These are phyloP conservation scores for Exocentrus adspersus DNA, from an alignment of 2,888 invertebrate species.

Conservation along the genomic window DNA sequence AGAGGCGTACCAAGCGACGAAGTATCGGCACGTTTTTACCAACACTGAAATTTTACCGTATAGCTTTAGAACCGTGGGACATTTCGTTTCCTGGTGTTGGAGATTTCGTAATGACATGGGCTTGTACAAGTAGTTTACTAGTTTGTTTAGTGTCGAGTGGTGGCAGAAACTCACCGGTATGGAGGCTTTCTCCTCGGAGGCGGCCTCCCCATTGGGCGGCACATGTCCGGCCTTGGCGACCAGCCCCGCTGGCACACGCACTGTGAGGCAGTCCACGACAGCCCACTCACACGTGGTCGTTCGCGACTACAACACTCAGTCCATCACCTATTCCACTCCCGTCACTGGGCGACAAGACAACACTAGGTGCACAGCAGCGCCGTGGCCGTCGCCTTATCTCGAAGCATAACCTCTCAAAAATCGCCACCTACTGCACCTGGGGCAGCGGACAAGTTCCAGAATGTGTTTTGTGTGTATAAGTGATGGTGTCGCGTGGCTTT, in stretches of 20 bases:
- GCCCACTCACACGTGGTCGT: slow-evolving; percentile 62
- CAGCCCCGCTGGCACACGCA: slow-evolving; percentile 64
- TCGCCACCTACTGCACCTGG: slow-evolving; percentile 4
- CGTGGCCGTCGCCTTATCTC: slow-evolving; percentile 9
- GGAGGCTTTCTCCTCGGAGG: slow-evolving; percentile 65
- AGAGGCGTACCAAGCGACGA: too few relatives aligned
- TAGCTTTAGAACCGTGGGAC: too few relatives aligned
- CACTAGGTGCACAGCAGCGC: slow-evolving; percentile 6
- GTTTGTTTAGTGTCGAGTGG: too few relatives aligned
- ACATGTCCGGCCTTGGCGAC: slow-evolving; percentile 64
- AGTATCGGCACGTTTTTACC: too few relatives aligned
- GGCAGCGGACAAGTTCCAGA: too few relatives aligned
- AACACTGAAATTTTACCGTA: too few relatives aligned
- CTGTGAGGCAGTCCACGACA: slow-evolving; percentile 62
- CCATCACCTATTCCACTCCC: slow-evolving; percentile 50
- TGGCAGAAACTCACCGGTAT: slow-evolving; percentile 61
- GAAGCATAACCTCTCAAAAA: slow-evolving; percentile 32
- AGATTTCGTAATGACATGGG: too few relatives aligned
- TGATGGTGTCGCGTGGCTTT: slow-evolving; percentile 47
- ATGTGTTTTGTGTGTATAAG: too few relatives aligned
- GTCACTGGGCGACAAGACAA: slow-evolving; percentile 16
- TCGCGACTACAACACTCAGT: slow-evolving; percentile 56
- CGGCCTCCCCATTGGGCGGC: slow-evolving; percentile 64
- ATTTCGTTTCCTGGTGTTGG: too few relatives aligned
- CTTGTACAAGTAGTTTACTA: too few relatives aligned